phyloP scores from a whole-genome alignment of 2,797 vertebrate species.

The Eurystomus glaucurus region DNA sequence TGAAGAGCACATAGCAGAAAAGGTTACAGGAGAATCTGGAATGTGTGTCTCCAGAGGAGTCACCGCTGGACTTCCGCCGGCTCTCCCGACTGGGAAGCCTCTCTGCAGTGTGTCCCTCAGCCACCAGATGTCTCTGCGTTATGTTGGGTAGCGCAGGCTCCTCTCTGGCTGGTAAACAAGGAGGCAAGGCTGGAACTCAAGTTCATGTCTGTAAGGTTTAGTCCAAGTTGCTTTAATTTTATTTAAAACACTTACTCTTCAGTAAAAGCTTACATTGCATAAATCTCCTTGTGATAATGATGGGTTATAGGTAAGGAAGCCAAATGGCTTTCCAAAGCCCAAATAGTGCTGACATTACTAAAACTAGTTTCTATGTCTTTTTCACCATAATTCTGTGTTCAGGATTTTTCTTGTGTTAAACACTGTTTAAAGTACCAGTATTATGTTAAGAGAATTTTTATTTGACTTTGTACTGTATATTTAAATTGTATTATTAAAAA shows the following conservation, averaged over 20 bases:
- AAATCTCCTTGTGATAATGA: too few relatives aligned
- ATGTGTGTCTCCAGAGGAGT: accelerated
- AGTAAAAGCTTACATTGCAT: not conserved
- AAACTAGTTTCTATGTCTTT: not conserved
- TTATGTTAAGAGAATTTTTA: not conserved
- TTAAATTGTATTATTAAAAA: not conserved
- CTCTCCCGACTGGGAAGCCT: accelerated
- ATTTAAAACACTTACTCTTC: not conserved
- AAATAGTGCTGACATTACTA: accelerated
- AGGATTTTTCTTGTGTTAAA: not conserved
- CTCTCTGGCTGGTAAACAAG: not conserved
- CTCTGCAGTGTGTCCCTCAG: not conserved
- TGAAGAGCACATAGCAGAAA: accelerated
- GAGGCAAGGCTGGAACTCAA: too few relatives aligned
- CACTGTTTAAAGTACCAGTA: not conserved
- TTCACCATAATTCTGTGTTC: not conserved
- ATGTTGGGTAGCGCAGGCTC: accelerated
- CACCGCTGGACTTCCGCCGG: accelerated
- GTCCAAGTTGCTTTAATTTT: not conserved
- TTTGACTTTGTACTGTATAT: not conserved
- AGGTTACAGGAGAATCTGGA: accelerated
- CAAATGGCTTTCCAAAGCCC: not conserved
- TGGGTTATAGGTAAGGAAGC: not conserved
- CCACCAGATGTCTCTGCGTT: not conserved
- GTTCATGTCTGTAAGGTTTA: accelerated